Evolutionary conservation across 2,797 vertebrate species (phyloP).

Genomic region (Eulemur coronatus): DNA sequence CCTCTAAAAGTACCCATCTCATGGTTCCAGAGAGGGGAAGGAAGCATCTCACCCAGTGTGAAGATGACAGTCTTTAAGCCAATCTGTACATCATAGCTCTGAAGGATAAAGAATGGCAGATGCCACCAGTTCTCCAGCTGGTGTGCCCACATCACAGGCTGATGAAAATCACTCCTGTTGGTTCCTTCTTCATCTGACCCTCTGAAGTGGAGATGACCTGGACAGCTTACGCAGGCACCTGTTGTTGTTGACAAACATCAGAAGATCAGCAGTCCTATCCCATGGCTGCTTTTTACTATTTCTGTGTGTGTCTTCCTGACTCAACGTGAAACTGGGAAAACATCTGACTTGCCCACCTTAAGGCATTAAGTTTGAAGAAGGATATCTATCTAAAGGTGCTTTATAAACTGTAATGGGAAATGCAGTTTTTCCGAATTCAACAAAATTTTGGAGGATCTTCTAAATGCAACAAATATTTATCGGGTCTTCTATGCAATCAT

Average conservation of each 20-base stretch:
- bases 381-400: not conserved
- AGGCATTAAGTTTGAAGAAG: not conserved
- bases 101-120: fast-evolving
- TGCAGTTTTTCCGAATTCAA: not conserved
- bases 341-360: not conserved
- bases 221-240: not conserved
- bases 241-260: not conserved
- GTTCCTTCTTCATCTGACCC: not conserved
- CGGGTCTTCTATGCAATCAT: not conserved
- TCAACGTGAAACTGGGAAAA: not conserved
- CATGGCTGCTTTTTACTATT: not conserved
- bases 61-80: not conserved
- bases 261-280: not conserved
- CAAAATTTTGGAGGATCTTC: not conserved
- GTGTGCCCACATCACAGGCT: not conserved
- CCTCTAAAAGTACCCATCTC: not conserved
- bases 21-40: not conserved
- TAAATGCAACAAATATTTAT: not conserved
- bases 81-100: not conserved
- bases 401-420: not conserved
- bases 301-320: not conserved
- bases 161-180: not conserved
- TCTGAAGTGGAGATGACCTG: conserved; percentile 34
- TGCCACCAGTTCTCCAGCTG: not conserved
- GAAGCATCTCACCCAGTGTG: not conserved